Base-by-base conservation (phyloP, 2,113 vertebrate genomes). In the Dromas ardeola region DNA sequence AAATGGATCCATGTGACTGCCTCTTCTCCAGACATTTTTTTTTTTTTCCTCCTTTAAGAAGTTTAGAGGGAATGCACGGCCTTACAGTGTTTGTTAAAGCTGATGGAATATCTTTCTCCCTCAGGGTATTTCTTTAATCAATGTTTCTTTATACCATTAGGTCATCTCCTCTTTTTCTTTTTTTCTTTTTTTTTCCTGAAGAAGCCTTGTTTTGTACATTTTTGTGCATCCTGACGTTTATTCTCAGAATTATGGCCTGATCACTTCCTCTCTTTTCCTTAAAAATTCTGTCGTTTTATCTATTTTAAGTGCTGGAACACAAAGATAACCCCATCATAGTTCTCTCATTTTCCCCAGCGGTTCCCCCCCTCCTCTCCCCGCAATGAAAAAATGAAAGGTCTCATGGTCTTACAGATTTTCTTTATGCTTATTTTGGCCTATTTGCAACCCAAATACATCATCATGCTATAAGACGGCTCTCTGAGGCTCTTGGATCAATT, bases 341-440 rank as follows among this genome's bases (percentile, higher is more conserved):
- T 53, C 62, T 82, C 40, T 79, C 50, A 36, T 90, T 93, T 91
- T 82, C 76, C 43, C 32, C 50, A 93, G 38, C 67, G 55, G 34
- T 40, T 69, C 6, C 45, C 72, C 40, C 43, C 9, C 6, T 62
- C 32, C 32, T 58, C 70, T 78, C 65, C 32, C 73, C 7, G 62
- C 79, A 70, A 81, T 91, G 94, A 97, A 96, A 94, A 97, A 95
- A 97, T 96, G 95, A 96, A 97, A 97, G 93, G 86, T 95, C 69
- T 96, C 91, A 95, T 97, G 84, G 94, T 96, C 73, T 88, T 90
- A 96, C 65, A 96, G 94, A 96, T 92, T 97, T 95, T 96, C 93
- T 97, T 95, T 97, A 82, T 76, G 82, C 97, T 96, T 96, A 87
- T 95, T 88, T 96, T 91, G 98, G 97, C 95, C 95, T 93, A 50